Evolutionary conservation across 2,797 vertebrate genomes (phyloP).

Genomic region (Oreochromis mossambicus): DNA sequence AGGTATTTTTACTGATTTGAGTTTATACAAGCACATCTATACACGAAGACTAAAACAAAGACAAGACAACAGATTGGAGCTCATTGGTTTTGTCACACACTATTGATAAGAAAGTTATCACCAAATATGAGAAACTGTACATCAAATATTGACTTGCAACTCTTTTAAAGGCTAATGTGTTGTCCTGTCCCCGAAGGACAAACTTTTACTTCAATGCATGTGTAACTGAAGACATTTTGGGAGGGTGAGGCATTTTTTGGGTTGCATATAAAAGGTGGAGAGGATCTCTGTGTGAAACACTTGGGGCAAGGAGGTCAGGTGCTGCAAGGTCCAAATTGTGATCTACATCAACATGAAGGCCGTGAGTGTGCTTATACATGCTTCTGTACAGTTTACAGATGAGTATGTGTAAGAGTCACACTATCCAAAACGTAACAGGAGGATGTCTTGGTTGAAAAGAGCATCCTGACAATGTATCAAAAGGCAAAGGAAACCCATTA

Average conservation of each 20-base stretch:
- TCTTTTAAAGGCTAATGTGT: neutral
- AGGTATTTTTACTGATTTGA: accelerated
- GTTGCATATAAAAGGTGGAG: constrained; percentile 40
- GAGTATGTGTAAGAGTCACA: neutral
- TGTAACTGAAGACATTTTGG: constrained; percentile 56
- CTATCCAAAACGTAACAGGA: constrained; percentile 48
- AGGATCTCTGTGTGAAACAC: constrained; percentile 60
- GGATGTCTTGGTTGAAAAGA: constrained; percentile 50
- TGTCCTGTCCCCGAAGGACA: neutral
- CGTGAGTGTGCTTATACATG: neutral
- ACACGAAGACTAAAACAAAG: neutral
- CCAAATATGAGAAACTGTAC: neutral
- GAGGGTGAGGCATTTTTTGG: constrained; percentile 39
- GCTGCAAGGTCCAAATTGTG: constrained; percentile 9
- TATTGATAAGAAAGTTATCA: neutral
- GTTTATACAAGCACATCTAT: neutral
- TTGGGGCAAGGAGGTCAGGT: constrained; percentile 20
- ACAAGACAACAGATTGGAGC: neutral
- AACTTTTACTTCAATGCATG: constrained; percentile 28
- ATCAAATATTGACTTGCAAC: neutral
- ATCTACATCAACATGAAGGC: neutral
- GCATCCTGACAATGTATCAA: constrained; percentile 46
- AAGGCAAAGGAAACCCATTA: constrained; percentile 44
- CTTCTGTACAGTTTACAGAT: neutral
- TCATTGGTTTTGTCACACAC: neutral